Evolutionary conservation across 2,888 invertebrate species (phyloP).

Genomic region (Caenorhabditis imperialis): DNA sequence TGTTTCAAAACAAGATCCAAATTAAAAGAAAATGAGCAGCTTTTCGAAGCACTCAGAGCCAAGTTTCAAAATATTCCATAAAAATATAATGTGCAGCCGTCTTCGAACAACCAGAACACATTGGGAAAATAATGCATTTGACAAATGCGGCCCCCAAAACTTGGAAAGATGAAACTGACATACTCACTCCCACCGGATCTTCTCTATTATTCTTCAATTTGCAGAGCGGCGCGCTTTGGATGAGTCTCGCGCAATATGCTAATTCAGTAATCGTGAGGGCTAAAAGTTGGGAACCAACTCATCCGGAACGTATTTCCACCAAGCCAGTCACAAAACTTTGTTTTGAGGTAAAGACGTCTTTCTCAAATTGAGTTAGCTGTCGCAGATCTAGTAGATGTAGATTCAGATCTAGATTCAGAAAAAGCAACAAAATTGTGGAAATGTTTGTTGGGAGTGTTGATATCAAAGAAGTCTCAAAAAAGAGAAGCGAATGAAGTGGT

Average conservation of each 20-base stretch:
- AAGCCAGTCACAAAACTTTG: conserved; percentile 9
- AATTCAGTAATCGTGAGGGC: conserved; percentile 43
- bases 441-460: conserved; percentile 11
- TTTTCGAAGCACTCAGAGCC: too few species aligned
- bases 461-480: too few species aligned
- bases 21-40: too few species aligned
- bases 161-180: too few species aligned
- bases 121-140: too few species aligned
- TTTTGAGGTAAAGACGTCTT: conserved; percentile 26
- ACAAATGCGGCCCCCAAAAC: too few species aligned
- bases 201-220: conserved; percentile 44
- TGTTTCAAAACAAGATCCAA: too few species aligned
- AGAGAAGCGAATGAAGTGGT: neutral
- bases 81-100: too few species aligned
- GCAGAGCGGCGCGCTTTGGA: conserved; percentile 33
- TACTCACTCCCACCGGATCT: conserved; percentile 40
- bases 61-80: too few species aligned
- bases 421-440: conserved; percentile 15
- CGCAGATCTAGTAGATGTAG: too few species aligned
- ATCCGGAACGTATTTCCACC: conserved; percentile 42
- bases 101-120: too few species aligned
- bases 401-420: conserved; percentile 3
- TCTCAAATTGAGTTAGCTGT: conserved; percentile 42
- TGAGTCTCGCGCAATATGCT: conserved; percentile 47
- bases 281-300: conserved; percentile 32